These are phyloP conservation scores for Sphinx pinastri DNA, from an alignment of 2,888 invertebrate species.

Conservation along the genomic window DNA sequence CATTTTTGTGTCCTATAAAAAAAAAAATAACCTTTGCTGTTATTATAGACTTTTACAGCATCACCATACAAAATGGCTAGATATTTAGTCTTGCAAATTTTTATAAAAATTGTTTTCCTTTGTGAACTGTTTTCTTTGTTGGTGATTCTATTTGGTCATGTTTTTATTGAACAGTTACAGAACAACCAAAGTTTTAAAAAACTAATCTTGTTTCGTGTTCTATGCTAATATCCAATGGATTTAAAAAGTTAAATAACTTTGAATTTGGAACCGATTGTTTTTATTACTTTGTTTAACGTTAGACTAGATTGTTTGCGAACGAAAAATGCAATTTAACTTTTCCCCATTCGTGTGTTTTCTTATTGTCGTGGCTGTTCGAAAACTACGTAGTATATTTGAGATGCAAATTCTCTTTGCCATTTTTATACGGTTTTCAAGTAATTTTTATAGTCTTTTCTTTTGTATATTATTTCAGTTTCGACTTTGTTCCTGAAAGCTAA, in stretches of 20 bases:
- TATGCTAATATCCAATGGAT: slow-evolving; percentile 9
- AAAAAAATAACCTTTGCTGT: no score
- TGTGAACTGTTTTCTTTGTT: not conserved
- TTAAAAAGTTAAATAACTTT: slow-evolving; percentile 11
- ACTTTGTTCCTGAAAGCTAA: not conserved
- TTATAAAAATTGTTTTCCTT: not conserved
- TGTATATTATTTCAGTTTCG: not conserved
- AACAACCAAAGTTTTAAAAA: not conserved
- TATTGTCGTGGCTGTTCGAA: slow-evolving; percentile 12
- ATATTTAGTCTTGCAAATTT: no score
- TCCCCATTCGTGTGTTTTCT: slow-evolving; percentile 25
- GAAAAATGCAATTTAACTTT: slow-evolving; percentile 40
- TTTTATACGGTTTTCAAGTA: not conserved
- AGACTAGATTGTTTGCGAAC: slow-evolving; percentile 29
- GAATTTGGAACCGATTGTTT: slow-evolving; percentile 17
- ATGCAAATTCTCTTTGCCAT: slow-evolving; percentile 9
- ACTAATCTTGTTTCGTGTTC: not conserved
- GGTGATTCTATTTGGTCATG: not conserved
- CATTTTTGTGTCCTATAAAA: no score
- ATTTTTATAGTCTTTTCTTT: not conserved
- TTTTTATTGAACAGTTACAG: not conserved
- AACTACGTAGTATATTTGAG: slow-evolving; percentile 15
- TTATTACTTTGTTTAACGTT: slow-evolving; percentile 25
- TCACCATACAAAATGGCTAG: no score
- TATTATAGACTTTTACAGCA: no score